Conservation (phyloP, 2,888 invertebrate genomes). For the Aporophyla lueneburgensis region DNA sequence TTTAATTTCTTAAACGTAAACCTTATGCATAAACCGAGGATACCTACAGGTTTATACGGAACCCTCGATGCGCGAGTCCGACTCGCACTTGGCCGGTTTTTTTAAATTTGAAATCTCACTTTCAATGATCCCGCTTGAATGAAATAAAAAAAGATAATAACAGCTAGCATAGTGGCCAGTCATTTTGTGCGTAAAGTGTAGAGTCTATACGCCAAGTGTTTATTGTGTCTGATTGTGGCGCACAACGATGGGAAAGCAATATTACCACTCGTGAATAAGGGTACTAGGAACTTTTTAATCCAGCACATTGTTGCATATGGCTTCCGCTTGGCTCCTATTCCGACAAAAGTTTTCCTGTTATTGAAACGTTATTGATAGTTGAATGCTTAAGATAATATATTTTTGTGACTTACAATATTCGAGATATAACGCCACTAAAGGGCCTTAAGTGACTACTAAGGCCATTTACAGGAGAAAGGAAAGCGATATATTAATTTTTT, state of each 20-base stretch:
- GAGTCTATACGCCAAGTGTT: conserved; percentile 28
- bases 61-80: too few species aligned
- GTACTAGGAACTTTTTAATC: conserved; percentile 47
- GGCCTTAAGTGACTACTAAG: conserved; percentile 6
- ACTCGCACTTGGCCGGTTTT: too few species aligned
- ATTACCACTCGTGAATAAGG: conserved; percentile 23
- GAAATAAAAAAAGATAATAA: conserved; percentile 13
- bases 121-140: conserved; percentile 24
- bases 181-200: conserved; percentile 25
- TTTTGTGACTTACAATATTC: neutral
- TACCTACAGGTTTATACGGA: too few species aligned
- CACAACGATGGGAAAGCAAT: conserved; percentile 39
- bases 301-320: conserved; percentile 30
- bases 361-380: conserved; percentile 28
- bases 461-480: conserved; percentile 13
- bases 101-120: conserved; percentile 21
- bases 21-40: too few species aligned
- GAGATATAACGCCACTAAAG: neutral
- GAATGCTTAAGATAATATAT: neutral
- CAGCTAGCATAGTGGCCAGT: conserved; percentile 22
- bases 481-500: conserved; percentile 43
- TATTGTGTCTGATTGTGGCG: conserved; percentile 30
- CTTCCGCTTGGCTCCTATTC: conserved; percentile 8
- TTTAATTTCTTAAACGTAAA: too few species aligned
- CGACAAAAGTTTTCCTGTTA: conserved; percentile 22